A percentile compares a stretch with the other conserved stretches of the same genome.
Evolutionary conservation across 2,888 invertebrate species (phyloP).

Genomic region (Drosophila borealis): DNA sequence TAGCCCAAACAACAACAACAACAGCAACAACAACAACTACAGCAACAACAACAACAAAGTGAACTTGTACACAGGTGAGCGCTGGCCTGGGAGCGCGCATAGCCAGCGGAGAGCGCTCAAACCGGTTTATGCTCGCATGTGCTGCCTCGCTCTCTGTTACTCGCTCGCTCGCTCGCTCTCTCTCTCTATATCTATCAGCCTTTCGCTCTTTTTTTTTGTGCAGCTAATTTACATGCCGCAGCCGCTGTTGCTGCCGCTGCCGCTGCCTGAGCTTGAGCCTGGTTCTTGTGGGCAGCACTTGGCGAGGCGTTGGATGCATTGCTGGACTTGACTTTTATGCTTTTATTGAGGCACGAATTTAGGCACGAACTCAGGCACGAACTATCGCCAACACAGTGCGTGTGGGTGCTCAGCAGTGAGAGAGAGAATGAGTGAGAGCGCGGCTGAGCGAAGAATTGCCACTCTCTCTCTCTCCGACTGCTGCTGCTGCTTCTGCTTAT

Average conservation of each 20-base stretch:
- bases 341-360: slow-evolving; percentile 48
- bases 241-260: slow-evolving; percentile 2
- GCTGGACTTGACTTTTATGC: slow-evolving; percentile 72
- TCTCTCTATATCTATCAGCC: not conserved
- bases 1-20: slow-evolving; percentile 43
- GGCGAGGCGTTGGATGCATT: slow-evolving; percentile 73
- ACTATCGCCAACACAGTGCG: slow-evolving; percentile 8
- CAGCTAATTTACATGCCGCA: slow-evolving; percentile 41
- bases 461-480: slow-evolving; percentile 13
- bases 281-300: slow-evolving; percentile 54
- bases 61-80: slow-evolving; percentile 71
- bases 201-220: slow-evolving; percentile 10
- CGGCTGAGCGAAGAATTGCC: not conserved
- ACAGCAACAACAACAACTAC: slow-evolving; percentile 47
- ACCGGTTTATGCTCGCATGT: slow-evolving; percentile 67
- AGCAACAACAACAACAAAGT: slow-evolving; percentile 45
- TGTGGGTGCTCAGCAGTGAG: slow-evolving; percentile 51
- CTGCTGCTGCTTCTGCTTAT: not conserved
- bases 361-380: slow-evolving; percentile 26
- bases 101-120: slow-evolving; percentile 18
- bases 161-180: slow-evolving; percentile 1
- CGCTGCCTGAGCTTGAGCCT: slow-evolving; percentile 50
- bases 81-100: slow-evolving; percentile 37
- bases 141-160: slow-evolving; percentile 1
- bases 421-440: not conserved